phyloP scores from a whole-genome alignment of 1,140 invertebrate genomes.

The Eumaeus atala region DNA sequence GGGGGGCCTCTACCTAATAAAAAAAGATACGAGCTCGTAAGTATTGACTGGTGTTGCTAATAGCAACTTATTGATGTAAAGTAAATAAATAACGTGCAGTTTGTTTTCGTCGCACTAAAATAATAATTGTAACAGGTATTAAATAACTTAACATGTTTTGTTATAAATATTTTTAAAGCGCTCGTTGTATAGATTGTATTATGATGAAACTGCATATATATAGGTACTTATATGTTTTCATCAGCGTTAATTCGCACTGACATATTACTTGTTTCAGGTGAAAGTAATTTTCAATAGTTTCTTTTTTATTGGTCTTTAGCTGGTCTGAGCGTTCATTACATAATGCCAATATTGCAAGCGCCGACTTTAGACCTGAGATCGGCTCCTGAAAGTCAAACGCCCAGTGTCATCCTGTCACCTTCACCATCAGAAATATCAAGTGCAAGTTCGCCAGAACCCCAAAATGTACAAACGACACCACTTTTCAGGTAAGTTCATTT shows the following conservation, averaged over 20 bases:
- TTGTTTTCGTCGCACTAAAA: too few relatives aligned
- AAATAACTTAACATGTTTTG: too few relatives aligned
- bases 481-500: conserved; percentile 49
- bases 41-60: conserved; percentile 8
- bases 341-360: conserved; percentile 53
- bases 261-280: not conserved
- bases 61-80: conserved; percentile 13
- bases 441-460: conserved; percentile 57
- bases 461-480: conserved; percentile 45
- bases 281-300: not conserved
- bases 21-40: too few relatives aligned
- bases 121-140: too few relatives aligned
- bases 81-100: not conserved
- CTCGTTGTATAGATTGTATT: too few relatives aligned
- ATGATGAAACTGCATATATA: too few relatives aligned
- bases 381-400: conserved; percentile 37
- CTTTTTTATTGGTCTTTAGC: not conserved
- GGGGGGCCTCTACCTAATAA: too few relatives aligned
- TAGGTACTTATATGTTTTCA: too few relatives aligned
- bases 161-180: too few relatives aligned
- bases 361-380: conserved; percentile 54
- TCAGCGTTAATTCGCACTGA: too few relatives aligned
- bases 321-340: too few relatives aligned
- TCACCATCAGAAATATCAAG: conserved; percentile 63
- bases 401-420: conserved; percentile 43